Conservation (phyloP, 2,113 vertebrate species). For the Merops nubicus region DNA sequence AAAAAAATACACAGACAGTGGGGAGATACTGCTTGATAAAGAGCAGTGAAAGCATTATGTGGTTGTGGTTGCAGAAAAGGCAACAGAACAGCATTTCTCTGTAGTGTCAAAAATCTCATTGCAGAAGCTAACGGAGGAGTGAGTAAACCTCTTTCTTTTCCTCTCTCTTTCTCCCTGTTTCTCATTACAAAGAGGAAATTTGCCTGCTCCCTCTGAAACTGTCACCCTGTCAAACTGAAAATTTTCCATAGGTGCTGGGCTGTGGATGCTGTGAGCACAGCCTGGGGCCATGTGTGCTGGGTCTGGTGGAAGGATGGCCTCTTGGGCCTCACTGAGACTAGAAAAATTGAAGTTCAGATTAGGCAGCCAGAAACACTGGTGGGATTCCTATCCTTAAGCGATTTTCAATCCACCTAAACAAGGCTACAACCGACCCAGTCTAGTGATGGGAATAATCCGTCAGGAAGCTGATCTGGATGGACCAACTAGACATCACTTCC, state of each 20-base stretch:
- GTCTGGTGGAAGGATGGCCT: neutral
- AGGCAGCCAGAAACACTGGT: neutral
- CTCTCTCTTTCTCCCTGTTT: neutral
- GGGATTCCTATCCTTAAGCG: neutral
- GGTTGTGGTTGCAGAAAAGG: neutral
- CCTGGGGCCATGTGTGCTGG: fast-evolving
- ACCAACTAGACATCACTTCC: neutral
- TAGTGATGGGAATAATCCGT: neutral
- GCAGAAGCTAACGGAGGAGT: neutral
- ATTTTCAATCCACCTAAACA: neutral
- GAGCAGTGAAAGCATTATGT: neutral
- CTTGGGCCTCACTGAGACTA: neutral
- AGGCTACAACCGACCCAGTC: neutral
- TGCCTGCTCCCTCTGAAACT: neutral
- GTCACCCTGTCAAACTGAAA: constrained; percentile 21
- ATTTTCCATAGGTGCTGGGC: neutral
- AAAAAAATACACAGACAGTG: neutral
- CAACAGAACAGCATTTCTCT: neutral
- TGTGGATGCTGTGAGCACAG: neutral
- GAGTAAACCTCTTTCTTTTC: neutral
- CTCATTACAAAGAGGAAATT: constrained; percentile 44
- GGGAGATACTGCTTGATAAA: neutral
- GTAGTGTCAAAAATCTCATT: neutral
- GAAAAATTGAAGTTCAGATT: neutral
- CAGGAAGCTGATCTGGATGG: neutral